phyloP scores from a whole-genome alignment of 2,888 invertebrate species.

The Rhogogaster chlorosoma region DNA sequence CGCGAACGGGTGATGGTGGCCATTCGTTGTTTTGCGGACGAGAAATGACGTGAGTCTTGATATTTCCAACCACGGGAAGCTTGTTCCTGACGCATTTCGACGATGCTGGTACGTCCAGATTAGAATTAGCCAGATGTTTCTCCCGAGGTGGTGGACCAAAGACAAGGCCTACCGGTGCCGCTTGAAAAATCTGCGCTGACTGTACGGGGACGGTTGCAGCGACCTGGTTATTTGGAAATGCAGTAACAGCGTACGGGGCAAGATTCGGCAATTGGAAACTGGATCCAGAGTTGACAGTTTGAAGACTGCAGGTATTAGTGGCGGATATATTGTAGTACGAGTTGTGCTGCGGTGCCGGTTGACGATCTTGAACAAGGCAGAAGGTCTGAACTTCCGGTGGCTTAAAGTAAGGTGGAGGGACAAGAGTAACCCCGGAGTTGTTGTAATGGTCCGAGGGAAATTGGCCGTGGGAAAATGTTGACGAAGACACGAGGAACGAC shows the following conservation, averaged over 20 bases:
- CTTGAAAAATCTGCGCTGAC: conserved; percentile 63
- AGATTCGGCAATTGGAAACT: conserved; percentile 63
- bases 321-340: conserved; percentile 68
- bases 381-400: conserved; percentile 68
- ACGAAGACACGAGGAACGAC: conserved; percentile 67
- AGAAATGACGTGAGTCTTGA: conserved; percentile 17
- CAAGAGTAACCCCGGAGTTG: conserved; percentile 62
- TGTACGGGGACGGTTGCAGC: conserved; percentile 53
- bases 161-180: conserved; percentile 54
- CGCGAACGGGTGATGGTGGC: conserved; percentile 56
- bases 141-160: conserved; percentile 60
- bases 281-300: conserved; percentile 64
- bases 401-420: conserved; percentile 70
- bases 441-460: conserved; percentile 67
- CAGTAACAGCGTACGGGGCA: conserved; percentile 59
- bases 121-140: conserved; percentile 55
- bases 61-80: neutral
- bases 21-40: conserved; percentile 59
- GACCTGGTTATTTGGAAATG: conserved; percentile 63
- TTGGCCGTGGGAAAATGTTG: conserved; percentile 65
- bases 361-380: conserved; percentile 67
- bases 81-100: conserved; percentile 28
- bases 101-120: conserved; percentile 51
- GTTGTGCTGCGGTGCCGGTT: conserved; percentile 46
- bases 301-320: conserved; percentile 63